Conservation (phyloP, 2,888 invertebrate species). For the Eulithis testata region DNA sequence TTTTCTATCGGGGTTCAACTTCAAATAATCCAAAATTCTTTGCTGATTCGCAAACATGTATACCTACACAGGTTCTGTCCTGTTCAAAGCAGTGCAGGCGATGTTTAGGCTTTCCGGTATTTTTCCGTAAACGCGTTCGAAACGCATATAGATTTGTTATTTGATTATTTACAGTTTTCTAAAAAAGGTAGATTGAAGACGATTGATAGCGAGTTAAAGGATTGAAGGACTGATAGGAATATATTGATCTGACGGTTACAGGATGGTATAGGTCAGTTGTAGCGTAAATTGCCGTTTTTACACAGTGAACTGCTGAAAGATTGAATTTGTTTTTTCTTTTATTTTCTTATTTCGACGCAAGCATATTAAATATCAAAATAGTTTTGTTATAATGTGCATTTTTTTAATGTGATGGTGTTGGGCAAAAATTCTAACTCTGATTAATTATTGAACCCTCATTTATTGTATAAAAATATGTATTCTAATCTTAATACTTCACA, state of each 20-base stretch:
- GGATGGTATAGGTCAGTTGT: slow-evolving; percentile 33
- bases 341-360: neutral
- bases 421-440: neutral
- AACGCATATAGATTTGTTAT: slow-evolving; percentile 19
- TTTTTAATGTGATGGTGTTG: neutral
- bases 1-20: slow-evolving; percentile 15
- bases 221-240: slow-evolving; percentile 50
- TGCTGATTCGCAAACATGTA: neutral
- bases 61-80: slow-evolving; percentile 2
- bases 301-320: neutral
- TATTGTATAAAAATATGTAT: no score
- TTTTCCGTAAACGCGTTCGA: slow-evolving; percentile 28
- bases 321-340: neutral
- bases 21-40: neutral
- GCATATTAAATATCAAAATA: neutral
- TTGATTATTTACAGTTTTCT: slow-evolving; percentile 19
- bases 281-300: neutral
- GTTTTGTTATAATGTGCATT: neutral
- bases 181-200: slow-evolving; percentile 24
- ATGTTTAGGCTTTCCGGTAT: slow-evolving; percentile 4
- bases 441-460: no score
- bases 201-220: slow-evolving; percentile 19
- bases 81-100: slow-evolving; percentile 12
- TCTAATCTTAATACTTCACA: neutral
- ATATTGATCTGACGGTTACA: slow-evolving; percentile 51